Conservation (phyloP, 2,888 invertebrate species). For the Pristionchus exspectatus region DNA sequence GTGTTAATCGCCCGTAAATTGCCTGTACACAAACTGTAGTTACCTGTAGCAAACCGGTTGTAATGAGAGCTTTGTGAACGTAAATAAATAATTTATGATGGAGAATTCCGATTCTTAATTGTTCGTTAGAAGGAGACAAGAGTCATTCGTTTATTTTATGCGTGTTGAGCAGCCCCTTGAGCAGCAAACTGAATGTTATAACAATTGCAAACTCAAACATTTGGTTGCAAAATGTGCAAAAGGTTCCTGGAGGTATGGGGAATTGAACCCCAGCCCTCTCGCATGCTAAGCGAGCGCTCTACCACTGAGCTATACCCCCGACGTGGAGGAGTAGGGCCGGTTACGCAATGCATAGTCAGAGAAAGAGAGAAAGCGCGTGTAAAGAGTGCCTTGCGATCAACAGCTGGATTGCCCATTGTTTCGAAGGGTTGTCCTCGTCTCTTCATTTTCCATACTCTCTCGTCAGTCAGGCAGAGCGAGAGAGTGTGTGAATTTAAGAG, state of each 20-base stretch:
- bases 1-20: background rate
- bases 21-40: background rate
- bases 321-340: background rate
- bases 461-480: no score
- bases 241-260: conserved; percentile 29
- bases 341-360: conserved; percentile 16
- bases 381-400: background rate
- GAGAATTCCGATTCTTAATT: no score
- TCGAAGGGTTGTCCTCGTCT: background rate
- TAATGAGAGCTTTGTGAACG: background rate
- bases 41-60: background rate
- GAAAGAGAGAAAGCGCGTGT: background rate
- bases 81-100: background rate
- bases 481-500: no score
- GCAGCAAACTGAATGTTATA: no score
- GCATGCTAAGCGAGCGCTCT: conserved; percentile 56
- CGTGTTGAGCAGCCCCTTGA: no score
- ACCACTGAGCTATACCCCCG: conserved; percentile 55
- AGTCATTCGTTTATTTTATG: no score
- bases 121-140: conserved; percentile 56
- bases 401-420: background rate
- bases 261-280: conserved; percentile 54
- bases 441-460: no score
- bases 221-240: background rate
- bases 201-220: background rate